Conservation (phyloP, 2,888 invertebrate species). For the Cepaea hortensis region DNA sequence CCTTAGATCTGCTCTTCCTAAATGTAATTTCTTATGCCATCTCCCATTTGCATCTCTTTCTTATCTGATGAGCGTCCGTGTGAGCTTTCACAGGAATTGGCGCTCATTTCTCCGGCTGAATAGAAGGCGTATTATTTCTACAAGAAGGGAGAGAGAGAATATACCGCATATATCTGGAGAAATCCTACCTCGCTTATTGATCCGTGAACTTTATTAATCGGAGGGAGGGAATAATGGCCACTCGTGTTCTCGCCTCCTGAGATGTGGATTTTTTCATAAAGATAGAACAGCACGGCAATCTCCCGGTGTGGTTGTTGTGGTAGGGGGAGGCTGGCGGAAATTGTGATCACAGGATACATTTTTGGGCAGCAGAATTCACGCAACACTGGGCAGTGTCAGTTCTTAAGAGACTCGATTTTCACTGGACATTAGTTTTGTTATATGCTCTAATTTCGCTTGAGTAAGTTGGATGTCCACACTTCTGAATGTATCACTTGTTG, state of each 20-base stretch:
- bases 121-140: conserved; percentile 10
- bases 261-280: neutral
- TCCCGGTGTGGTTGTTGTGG: neutral
- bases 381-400: neutral
- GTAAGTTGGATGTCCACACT: neutral
- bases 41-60: neutral
- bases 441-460: neutral
- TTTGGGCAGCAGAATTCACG: conserved; percentile 7
- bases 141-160: neutral
- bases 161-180: neutral
- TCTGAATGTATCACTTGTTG: no score
- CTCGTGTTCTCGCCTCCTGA: neutral
- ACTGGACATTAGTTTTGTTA: neutral
- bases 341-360: neutral
- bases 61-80: neutral
- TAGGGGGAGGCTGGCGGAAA: neutral
- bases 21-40: conserved; percentile 9
- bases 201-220: conserved; percentile 24
- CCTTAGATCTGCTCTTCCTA: neutral
- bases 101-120: neutral
- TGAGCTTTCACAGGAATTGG: neutral
- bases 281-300: neutral
- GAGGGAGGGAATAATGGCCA: neutral
- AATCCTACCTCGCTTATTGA: conserved; percentile 21
- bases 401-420: neutral